Base-by-base conservation (phyloP, 35 echinoderm and acorn worm species). In the Eucidaris tribuloides region DNA sequence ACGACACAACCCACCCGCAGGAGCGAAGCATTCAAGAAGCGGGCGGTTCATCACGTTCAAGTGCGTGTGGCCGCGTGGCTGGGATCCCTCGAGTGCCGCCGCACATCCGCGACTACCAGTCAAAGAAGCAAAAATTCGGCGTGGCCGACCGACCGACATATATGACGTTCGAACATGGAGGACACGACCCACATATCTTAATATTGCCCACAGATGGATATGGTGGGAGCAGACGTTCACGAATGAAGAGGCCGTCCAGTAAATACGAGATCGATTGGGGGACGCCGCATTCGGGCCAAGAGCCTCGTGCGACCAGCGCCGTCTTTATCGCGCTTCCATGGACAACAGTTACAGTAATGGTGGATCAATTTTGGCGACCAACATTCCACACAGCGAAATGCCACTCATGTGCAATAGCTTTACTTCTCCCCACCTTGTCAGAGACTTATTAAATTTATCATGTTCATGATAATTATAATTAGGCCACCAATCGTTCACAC, bases 301-400 rank as follows among this genome's bases (percentile, higher is more conserved):
- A 86, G 87, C 39, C 44, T 90, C 23, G 96, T 99, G 0, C 76
- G 90, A 32, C 96, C 93, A 79, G 90, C 96, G 1, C 90, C n/a
- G n/a, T n/a, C n/a, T 87, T 65, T 84, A 93, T 17, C 59, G 87
- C 3, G 91, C 86, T 2, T 93, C 91, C 5, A 72, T 92, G 59
- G 96, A 99, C 76, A 99, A 99, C 45, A 99, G n/a, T 99, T 23
- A 93, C 90, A 50, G 96, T 93, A 0, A 99, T 99, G 96, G 96
- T 99, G n/a, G 25, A 61, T 99, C 1, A 93, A 92, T 49, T 84
- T 90, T 23, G 77, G 68, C 2, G 20, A 40, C 38, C 68, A 74
- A 15, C 68, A 0, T 40, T 42, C n/a, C n/a, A n/a, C 80, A 59
- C 38, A 74, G 9, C 9, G 48, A n/a, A 52, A 52, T 74, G 29